Conservation (phyloP, 2,797 vertebrate genomes). For the Nyctibius grandis region DNA sequence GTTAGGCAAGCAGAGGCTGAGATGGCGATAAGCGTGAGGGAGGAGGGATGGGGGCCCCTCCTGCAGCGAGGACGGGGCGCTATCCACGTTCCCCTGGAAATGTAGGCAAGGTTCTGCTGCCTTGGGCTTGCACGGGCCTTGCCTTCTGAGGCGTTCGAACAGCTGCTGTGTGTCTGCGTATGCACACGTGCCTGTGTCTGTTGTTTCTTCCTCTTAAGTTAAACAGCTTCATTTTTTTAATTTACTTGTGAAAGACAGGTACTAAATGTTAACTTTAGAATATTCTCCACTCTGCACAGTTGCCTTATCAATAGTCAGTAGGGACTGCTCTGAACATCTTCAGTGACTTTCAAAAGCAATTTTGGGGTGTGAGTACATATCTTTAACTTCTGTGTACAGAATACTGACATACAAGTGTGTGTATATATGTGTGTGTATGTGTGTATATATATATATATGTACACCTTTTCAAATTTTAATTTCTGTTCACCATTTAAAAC, state of each 20-base stretch:
- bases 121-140: fast-evolving
- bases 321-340: background rate
- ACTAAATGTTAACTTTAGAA: background rate
- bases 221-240: background rate
- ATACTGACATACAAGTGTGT: background rate
- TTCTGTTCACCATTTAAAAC: slow-evolving; percentile 33
- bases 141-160: background rate
- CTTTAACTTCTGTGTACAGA: background rate
- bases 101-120: background rate
- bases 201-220: background rate
- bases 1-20: background rate
- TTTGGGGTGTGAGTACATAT: background rate
- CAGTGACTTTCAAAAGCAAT: background rate
- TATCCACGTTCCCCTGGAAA: fast-evolving
- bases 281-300: background rate
- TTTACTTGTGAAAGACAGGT: background rate
- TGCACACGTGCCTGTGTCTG: background rate
- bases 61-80: background rate
- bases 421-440: background rate
- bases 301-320: slow-evolving; percentile 34
- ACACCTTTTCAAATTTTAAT: background rate
- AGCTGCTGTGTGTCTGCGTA: background rate
- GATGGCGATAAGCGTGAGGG: fast-evolving
- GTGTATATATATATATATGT: background rate
- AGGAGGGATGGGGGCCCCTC: background rate